Base-by-base conservation (phyloP, 2,888 invertebrate genomes). In the Crematogaster levior region DNA sequence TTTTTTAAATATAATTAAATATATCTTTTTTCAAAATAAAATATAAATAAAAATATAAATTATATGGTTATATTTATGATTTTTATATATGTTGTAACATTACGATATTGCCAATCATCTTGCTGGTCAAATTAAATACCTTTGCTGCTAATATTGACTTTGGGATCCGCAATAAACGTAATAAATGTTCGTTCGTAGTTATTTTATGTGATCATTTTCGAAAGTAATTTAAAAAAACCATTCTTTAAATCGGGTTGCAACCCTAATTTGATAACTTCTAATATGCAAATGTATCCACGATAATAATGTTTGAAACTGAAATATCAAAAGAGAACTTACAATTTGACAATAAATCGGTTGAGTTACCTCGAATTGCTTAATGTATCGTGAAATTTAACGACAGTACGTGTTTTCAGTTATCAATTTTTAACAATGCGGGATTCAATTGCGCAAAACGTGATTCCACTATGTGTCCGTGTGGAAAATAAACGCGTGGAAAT, bases 211-310 rank as follows among this genome's bases (percentile, higher is more conserved):
- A 58, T 66, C 34, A 58, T 79, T 66, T 68, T 21, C 15, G 56
- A 74, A 74, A 66, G 34, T 77, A 68, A 79, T 79, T 79, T 46
- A 24, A n/a, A n/a, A n/a, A n/a, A n/a, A n/a, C n/a, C n/a, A n/a
- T n/a, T n/a, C n/a, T 18, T 46, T 4, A 46, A 66, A 56, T 66
- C 68, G 34, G 7, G 15, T 58, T 58, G 34, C 21, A n/a, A n/a
- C n/a, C n/a, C n/a, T n/a, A n/a, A 34, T 24, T 56, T 56, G 21
- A 53, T 18, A 46, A 46, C 34, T n/a, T 68, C 46, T 79, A 56
- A 79, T 68, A 21, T 68, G 24, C 34, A 5, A 79, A 12, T 30
- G 40, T n/a, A 6, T 15, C 10, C 24, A 12, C 66, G 27, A 46
- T 58, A 77, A 65, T 56, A 12, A 48, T 18, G 34, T 24, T 56